Evolutionary conservation across 1,140 invertebrate species (phyloP), one percentile per base, ranked within the genome.

Genomic region (Bilobella aurantiaca): DNA sequence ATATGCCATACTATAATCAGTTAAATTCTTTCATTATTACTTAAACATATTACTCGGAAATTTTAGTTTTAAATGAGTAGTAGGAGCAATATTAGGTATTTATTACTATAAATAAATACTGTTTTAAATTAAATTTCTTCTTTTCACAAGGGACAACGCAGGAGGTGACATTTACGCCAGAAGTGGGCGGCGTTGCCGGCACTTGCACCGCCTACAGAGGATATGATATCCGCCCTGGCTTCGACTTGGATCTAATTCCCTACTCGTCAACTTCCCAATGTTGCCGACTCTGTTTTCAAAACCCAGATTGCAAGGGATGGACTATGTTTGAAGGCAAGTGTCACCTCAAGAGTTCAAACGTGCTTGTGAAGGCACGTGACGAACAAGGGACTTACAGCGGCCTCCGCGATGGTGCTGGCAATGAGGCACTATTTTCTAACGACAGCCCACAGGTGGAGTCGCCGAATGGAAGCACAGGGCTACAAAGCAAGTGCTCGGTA

Each of bases 281-380:
- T 23, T 53, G 49, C 21, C 5, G 25, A 23, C 8, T 5, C 23
- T 53, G 49, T 53, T 14, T 3, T 23, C 14, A 5, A 23, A 14
- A 53, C 12, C 14, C 14, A 23, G 49, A 23, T 5, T 53, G 49
- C 21, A 23, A 18, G 12, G 49, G 12, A 8, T 53, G 49, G 49
- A 53, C 49, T 5, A 53, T 53, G 49, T 53, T 18, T 23, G 49
- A 53, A 23, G 49, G 49, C 5, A 53, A 53, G 49, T 53, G 49
- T 53, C 49, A 53, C 49, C 49, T 53, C 49, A 53, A 53, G 25
- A 23, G 49, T 18, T 18, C 14, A 12, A 53, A 12, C 49, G 49
- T 18, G 21, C 49, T 53, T 23, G 49, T 53, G 8, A 53, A 53
- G 23, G 49, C 49, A 8, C 14, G 21, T 5, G 49, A 16, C 21